Conservation (phyloP, 1,140 invertebrate genomes). For the Zaprionus tsacasi region DNA sequence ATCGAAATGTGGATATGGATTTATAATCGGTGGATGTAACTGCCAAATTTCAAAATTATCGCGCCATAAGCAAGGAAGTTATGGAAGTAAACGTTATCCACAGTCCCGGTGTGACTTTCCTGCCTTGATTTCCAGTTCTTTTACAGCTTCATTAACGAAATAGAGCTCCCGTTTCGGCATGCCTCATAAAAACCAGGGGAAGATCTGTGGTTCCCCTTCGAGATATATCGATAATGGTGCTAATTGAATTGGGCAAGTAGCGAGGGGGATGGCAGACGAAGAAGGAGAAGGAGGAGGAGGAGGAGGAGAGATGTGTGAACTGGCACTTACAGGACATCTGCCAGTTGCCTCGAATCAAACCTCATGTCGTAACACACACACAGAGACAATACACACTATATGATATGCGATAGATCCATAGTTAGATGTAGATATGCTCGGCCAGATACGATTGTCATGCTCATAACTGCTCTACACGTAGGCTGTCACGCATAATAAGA, state of each 20-base stretch:
- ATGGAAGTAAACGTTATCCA: no score
- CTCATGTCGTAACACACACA: not conserved
- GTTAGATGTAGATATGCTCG: constrained; percentile 20
- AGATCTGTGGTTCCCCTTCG: constrained; percentile 10
- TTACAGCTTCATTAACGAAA: constrained; percentile 10
- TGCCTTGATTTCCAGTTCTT: not conserved
- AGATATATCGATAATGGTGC: constrained; percentile 28
- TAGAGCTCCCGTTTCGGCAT: constrained; percentile 40
- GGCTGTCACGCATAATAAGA: constrained; percentile 76
- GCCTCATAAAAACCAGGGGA: constrained; percentile 62
- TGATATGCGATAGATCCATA: not conserved
- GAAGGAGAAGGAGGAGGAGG: not conserved
- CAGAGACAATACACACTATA: no score
- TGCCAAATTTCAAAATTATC: no score
- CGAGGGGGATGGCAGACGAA: constrained; percentile 11
- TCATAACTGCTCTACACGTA: constrained; percentile 10
- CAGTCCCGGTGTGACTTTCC: not conserved
- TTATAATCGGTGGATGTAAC: no score
- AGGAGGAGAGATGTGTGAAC: constrained; percentile 4
- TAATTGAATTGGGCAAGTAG: constrained; percentile 79
- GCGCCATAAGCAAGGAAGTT: no score
- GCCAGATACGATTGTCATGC: constrained; percentile 63
- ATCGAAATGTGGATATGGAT: not conserved
- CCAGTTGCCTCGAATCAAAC: constrained; percentile 19
- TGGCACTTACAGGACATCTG: constrained; percentile 51